Evolutionary conservation across 2,888 invertebrate genomes (phyloP).

Genomic region (Toxonevra muliebris): DNA sequence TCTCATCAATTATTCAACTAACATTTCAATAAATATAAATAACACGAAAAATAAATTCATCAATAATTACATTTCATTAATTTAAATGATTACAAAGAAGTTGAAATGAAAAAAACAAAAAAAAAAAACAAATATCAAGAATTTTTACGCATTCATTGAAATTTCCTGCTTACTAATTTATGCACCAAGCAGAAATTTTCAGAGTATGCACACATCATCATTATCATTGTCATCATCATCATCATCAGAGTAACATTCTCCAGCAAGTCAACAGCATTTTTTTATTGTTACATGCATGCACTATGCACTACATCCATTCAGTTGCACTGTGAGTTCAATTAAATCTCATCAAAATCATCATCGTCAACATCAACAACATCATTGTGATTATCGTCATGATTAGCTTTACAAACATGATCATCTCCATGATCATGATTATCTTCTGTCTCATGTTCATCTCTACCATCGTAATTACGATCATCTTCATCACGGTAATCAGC

Average conservation of each 20-base stretch:
- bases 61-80: constrained; percentile 40
- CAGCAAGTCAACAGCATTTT: not conserved
- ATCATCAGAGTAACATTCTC: not conserved
- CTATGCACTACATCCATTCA: not conserved
- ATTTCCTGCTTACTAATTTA: constrained; percentile 60
- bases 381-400: too few species aligned
- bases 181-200: constrained; percentile 34
- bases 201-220: not conserved
- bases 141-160: constrained; percentile 46
- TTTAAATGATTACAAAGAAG: constrained; percentile 23
- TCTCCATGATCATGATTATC: too few species aligned
- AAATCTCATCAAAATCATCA: too few species aligned
- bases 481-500: too few species aligned
- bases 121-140: not conserved
- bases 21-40: too few species aligned
- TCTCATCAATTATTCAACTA: constrained; percentile 24
- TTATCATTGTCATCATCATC: not conserved
- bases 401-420: too few species aligned
- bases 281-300: not conserved
- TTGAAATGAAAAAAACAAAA: too few species aligned
- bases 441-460: too few species aligned
- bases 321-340: too few species aligned
- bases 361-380: too few species aligned
- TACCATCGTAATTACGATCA: too few species aligned
- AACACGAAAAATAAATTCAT: constrained; percentile 30